phyloP scores from a whole-genome alignment of 2,113 vertebrate genomes.

The Mixornis gularis region DNA sequence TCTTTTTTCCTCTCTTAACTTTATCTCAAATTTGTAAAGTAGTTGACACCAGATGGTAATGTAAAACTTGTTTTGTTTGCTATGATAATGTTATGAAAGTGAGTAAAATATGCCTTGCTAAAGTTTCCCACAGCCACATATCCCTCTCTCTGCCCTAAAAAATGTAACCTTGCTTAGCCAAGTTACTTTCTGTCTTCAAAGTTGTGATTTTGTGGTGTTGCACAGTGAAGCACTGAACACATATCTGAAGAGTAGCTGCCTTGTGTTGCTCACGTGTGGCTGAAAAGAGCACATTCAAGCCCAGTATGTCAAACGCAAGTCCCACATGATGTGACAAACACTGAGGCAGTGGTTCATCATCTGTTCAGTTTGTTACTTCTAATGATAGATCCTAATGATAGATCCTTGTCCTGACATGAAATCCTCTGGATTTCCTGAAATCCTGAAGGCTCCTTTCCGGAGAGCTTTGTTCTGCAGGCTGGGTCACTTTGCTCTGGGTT shows the following conservation, averaged over 20 bases:
- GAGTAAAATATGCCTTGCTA: background rate
- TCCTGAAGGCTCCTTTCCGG: background rate
- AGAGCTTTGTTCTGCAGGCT: background rate
- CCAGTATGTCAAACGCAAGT: background rate
- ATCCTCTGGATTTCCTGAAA: background rate
- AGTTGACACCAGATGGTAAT: background rate
- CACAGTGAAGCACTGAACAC: background rate
- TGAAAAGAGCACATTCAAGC: background rate
- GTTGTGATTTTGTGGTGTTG: background rate
- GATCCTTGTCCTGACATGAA: background rate
- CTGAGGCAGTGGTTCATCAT: background rate
- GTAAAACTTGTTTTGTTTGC: background rate
- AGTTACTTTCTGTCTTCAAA: background rate
- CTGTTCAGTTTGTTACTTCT: background rate
- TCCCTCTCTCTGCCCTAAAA: background rate
- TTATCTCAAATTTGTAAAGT: background rate
- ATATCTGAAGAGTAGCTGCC: background rate
- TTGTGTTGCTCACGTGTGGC: background rate
- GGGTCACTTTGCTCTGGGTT: background rate
- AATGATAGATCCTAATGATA: background rate
- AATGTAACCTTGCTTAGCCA: background rate
- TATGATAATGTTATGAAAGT: background rate
- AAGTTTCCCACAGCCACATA: background rate
- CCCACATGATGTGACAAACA: background rate
- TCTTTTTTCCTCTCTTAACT: background rate